phyloP scores from a whole-genome alignment of 2,888 invertebrate species.

The Leucophenga montana region DNA sequence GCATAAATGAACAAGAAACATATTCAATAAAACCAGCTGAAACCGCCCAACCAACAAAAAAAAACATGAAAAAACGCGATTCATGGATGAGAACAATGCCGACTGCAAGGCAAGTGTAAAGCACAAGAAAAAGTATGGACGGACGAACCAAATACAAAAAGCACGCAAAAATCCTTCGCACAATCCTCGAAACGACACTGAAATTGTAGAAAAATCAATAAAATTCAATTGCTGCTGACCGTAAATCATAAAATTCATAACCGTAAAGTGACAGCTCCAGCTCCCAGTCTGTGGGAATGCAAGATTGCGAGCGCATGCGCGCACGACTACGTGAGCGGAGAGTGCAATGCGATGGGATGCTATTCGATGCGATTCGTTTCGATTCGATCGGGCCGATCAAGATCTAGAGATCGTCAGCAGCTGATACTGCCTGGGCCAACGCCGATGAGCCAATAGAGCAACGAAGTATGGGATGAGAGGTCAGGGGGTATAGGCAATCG shows the following conservation, averaged over 20 bases:
- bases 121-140: conserved; percentile 36
- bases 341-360: conserved; percentile 48
- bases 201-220: conserved; percentile 68
- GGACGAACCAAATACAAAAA: conserved; percentile 33
- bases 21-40: conserved; percentile 24
- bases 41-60: conserved; percentile 16
- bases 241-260: conserved; percentile 72
- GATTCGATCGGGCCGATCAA: conserved; percentile 10
- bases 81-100: neutral
- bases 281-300: conserved; percentile 53
- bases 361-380: too few species aligned
- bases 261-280: conserved; percentile 64
- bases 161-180: conserved; percentile 32
- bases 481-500: conserved; percentile 13
- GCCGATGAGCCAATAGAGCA: conserved; percentile 8
- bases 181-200: conserved; percentile 38
- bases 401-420: conserved; percentile 16
- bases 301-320: conserved; percentile 48
- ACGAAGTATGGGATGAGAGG: neutral
- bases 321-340: conserved; percentile 58
- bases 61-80: too few species aligned
- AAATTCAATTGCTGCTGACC: conserved; percentile 64
- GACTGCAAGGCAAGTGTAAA: neutral
- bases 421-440: conserved; percentile 21
- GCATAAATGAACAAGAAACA: neutral